Evolutionary conservation across 2,113 vertebrate genomes (phyloP), one percentile per base, ranked within the genome.

Genomic region (Isichthys henryi): DNA sequence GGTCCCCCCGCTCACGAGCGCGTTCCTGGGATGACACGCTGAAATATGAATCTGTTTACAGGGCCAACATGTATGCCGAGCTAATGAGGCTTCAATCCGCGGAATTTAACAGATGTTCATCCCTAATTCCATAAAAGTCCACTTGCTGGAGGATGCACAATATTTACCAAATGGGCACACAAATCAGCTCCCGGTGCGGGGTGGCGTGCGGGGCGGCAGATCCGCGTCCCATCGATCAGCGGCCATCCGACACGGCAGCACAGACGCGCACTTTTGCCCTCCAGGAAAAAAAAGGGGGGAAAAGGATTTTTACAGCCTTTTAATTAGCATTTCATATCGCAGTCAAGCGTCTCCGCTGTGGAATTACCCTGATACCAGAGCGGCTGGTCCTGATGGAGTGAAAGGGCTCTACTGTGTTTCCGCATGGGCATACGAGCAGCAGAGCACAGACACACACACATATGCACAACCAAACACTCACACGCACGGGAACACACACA

Each of bases 31-130:
- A 90, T 21, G 92, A 92, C 92, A 92, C 93, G 93, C 93, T 95
- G 93, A 95, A 94, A 94, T 93, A 94, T 94, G 93, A 94, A 92
- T 92, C 93, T 94, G 94, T 95, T 95, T 95, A 94, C 93, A 92
- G 93, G 92, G 23, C 87, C 89, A 48, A 90, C 91, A 77, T 93
- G 92, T 92, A 93, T 90, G 88, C 90, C 92, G 87, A 90, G 92
- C 92, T 94, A 95, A 93, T 93, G 92, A 95, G 90, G 90, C 93
- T 91, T 91, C 90, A 90, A 93, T 91, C 90, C 90, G 87, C 88
- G 91, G 90, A 52, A 77, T 88, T 70, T 91, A 89, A 92, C 90
- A 92, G 74, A 62, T 62, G 90, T 82, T 89, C 85, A 88, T 82
- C 90, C 23, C 62, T 90, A 91, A 91, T 92, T 90, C 90, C 45